Percentiles rank a stretch among this genome's conserved stretches.
Evolutionary conservation across 2,113 vertebrate genomes (phyloP).

Genomic region (Isichthys henryi): DNA sequence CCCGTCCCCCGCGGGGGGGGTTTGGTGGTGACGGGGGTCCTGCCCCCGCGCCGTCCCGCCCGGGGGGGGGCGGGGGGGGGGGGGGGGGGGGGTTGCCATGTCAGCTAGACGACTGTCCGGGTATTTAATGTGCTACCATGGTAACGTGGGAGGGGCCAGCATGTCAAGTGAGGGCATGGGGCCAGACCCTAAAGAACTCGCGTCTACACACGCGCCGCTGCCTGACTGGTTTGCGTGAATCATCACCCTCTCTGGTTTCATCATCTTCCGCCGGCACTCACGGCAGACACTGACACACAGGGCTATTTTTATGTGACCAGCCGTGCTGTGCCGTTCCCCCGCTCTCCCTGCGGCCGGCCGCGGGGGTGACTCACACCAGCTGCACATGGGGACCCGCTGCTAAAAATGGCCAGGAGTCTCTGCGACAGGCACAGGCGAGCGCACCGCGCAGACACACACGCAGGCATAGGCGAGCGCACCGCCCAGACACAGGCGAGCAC

Average conservation of each 20-base stretch:
- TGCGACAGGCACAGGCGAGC: neutral
- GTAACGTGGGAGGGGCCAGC: neutral
- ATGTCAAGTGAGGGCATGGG: neutral
- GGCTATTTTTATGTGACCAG: slow-evolving; percentile 9
- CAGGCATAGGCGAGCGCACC: neutral
- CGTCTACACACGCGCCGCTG: neutral
- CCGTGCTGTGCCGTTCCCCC: neutral
- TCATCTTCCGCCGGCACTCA: neutral
- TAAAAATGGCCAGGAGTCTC: neutral
- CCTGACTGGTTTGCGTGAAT: neutral
- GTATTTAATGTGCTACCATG: slow-evolving; percentile 8
- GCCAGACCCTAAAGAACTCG: neutral
- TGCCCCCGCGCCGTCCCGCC: too few relatives aligned
- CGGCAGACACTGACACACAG: neutral
- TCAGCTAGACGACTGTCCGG: neutral
- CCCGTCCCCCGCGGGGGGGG: too few relatives aligned
- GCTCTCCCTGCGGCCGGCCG: neutral
- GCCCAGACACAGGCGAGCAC: neutral
- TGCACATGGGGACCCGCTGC: neutral
- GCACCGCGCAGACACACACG: neutral
- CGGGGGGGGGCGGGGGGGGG: neutral
- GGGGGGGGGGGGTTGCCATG: neutral
- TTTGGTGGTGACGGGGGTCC: too few relatives aligned
- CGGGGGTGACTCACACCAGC: slow-evolving; percentile 3
- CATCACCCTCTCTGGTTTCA: slow-evolving; percentile 1